Conservation (phyloP, 2,113 vertebrate genomes). For the Bubalus kerabau region DNA sequence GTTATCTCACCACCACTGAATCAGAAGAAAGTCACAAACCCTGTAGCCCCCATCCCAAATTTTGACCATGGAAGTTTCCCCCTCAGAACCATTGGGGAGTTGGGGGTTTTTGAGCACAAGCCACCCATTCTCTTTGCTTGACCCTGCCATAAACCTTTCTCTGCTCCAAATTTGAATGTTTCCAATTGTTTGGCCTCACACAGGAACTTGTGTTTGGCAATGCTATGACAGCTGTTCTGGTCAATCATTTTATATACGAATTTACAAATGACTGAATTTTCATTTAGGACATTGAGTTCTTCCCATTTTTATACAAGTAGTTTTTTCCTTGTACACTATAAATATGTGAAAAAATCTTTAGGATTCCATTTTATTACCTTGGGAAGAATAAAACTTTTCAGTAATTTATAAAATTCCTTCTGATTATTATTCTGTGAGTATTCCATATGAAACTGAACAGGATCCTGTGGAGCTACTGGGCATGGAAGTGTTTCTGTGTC, state of each 20-base stretch:
- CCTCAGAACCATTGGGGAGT: neutral
- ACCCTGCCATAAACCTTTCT: neutral
- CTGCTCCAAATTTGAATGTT: neutral
- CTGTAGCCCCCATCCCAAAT: neutral
- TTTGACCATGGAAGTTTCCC: neutral
- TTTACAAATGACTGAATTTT: constrained; percentile 12
- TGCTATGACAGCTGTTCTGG: neutral
- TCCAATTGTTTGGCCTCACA: neutral
- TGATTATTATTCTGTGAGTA: neutral
- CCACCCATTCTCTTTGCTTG: neutral
- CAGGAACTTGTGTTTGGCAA: neutral
- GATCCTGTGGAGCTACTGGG: neutral
- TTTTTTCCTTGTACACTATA: neutral
- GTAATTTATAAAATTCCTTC: neutral
- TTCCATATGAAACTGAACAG: neutral
- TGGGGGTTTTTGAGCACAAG: neutral
- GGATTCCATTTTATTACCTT: neutral
- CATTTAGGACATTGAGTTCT: neutral
- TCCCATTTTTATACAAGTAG: neutral
- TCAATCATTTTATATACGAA: neutral
- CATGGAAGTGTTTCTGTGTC: neutral
- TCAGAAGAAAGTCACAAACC: neutral
- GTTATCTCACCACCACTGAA: neutral
- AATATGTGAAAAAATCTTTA: neutral
- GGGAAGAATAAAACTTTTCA: neutral